Evolutionary conservation across 2,797 vertebrate genomes (phyloP).

Genomic region (Apogon hyalosoma): DNA sequence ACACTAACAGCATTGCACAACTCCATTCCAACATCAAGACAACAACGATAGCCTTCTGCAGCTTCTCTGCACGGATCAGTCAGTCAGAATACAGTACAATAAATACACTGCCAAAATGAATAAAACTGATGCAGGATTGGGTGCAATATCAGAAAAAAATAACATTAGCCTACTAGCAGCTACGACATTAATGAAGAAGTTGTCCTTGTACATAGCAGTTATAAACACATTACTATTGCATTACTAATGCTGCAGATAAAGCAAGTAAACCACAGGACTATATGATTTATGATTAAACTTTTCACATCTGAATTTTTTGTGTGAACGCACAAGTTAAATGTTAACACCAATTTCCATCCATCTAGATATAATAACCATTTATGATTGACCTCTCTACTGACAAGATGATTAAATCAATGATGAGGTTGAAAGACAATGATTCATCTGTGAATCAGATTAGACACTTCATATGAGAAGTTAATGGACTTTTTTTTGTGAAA

Average conservation of each 20-base stretch:
- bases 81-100: constrained; percentile 20
- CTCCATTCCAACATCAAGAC: constrained; percentile 60
- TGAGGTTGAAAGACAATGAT: background rate
- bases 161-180: constrained; percentile 21
- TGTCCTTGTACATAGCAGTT: constrained; percentile 28
- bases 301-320: constrained; percentile 27
- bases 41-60: constrained; percentile 60
- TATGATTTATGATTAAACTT: background rate
- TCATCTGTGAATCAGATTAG: background rate
- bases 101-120: background rate
- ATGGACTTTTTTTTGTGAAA: constrained; percentile 2
- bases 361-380: no score
- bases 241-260: constrained; percentile 17
- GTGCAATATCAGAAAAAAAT: constrained; percentile 15
- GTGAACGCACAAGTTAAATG: no score
- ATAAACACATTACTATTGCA: constrained; percentile 27
- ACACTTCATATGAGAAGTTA: constrained; percentile 14
- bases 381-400: background rate
- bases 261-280: background rate
- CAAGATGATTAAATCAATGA: background rate
- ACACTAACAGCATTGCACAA: constrained; percentile 67
- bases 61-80: constrained; percentile 41
- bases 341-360: no score
- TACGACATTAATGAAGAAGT: constrained; percentile 47
- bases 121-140: background rate